A percentile compares a stretch with the other conserved stretches of the same genome.
Conservation (phyloP, 2,888 invertebrate species). For the Theretra japonica region DNA sequence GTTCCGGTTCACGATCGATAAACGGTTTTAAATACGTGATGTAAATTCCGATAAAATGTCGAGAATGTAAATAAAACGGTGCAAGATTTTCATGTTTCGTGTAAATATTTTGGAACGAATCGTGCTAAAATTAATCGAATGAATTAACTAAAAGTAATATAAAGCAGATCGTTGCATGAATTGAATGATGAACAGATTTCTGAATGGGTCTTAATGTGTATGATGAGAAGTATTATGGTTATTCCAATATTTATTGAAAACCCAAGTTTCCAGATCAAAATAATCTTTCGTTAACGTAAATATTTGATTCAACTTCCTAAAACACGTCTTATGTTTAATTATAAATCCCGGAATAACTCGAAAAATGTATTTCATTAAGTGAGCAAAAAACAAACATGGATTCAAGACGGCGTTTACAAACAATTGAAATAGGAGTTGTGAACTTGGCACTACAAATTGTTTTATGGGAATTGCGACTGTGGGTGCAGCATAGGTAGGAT, state of each 20-base stretch:
- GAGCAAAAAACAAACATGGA: neutral
- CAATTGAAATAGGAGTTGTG: neutral
- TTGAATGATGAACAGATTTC: neutral
- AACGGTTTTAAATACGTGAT: no score
- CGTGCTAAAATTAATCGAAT: conserved; percentile 1
- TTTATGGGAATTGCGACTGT: conserved; percentile 16
- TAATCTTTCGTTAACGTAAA: no score
- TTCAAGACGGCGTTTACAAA: neutral
- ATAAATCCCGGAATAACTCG: no score
- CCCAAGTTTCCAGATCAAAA: no score
- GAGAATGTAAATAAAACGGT: neutral
- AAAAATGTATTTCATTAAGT: no score
- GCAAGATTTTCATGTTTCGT: neutral
- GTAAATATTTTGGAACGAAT: conserved; percentile 5
- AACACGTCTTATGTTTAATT: no score
- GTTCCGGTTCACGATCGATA: no score
- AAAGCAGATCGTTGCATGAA: neutral
- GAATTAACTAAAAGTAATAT: neutral
- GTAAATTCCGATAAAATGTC: neutral
- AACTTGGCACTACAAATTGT: conserved; percentile 18
- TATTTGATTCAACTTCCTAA: no score
- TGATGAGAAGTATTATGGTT: neutral
- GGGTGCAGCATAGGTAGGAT: conserved; percentile 3
- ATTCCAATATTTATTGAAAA: neutral
- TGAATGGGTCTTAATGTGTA: neutral